A percentile compares a stretch with the other conserved stretches of the same genome.
phyloP scores from a whole-genome alignment of 2,888 invertebrate genomes.

The Scelioninae gen. 1 region DNA sequence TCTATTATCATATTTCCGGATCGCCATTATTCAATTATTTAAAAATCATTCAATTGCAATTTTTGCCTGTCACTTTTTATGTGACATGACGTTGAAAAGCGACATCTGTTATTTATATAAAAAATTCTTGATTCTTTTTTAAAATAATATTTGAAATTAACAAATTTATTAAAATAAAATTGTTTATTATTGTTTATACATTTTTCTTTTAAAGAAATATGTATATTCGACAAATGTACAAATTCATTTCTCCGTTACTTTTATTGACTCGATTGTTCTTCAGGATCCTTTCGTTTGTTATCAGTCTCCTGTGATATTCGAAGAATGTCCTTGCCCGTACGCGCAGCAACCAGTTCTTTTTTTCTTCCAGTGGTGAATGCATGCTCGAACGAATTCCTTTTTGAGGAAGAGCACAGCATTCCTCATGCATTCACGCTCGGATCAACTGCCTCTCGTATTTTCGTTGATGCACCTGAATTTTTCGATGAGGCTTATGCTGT shows the following conservation, averaged over 20 bases:
- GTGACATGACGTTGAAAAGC: too few relatives aligned
- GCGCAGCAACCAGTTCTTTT: slow-evolving; percentile 57
- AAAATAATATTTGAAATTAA: too few relatives aligned
- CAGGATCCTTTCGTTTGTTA: slow-evolving; percentile 56
- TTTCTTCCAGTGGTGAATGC: slow-evolving; percentile 33
- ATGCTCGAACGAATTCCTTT: slow-evolving; percentile 62
- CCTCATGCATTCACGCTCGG: slow-evolving; percentile 60
- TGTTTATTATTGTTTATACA: neutral
- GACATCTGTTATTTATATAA: neutral
- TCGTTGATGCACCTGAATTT: slow-evolving; percentile 37
- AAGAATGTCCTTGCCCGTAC: slow-evolving; percentile 60
- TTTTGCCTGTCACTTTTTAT: slow-evolving; percentile 2
- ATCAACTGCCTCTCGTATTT: slow-evolving; percentile 47
- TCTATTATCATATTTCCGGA: slow-evolving; percentile 41
- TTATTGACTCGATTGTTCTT: slow-evolving; percentile 48
- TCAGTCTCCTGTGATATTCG: slow-evolving; percentile 60
- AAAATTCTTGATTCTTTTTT: too few relatives aligned
- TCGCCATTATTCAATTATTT: slow-evolving; percentile 32
- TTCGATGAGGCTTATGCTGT: too few relatives aligned
- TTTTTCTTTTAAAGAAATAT: neutral
- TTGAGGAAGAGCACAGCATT: slow-evolving; percentile 65
- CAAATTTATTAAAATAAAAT: neutral
- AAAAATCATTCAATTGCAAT: slow-evolving; percentile 15
- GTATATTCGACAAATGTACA: neutral
- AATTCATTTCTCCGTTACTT: slow-evolving; percentile 16